Percentiles rank a stretch among this genome's conserved stretches.
Conservation (phyloP, 2,797 vertebrate genomes). For the Dermochelys coriacea region DNA sequence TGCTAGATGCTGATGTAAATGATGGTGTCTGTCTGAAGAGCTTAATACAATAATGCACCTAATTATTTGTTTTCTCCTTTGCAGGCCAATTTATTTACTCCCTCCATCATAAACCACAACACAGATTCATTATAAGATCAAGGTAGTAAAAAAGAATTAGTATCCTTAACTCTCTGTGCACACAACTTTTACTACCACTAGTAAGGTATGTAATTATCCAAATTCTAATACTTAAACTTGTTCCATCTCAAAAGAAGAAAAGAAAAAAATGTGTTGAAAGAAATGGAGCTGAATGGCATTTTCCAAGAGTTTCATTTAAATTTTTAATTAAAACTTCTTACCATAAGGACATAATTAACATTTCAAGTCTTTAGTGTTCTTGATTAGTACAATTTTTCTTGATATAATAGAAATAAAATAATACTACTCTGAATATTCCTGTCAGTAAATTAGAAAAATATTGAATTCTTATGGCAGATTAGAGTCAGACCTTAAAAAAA, state of each 20-base stretch:
- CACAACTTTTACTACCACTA: not conserved
- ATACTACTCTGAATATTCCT: not conserved
- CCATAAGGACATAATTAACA: accelerated
- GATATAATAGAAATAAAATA: not conserved
- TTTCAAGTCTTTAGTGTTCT: slow-evolving; percentile 34
- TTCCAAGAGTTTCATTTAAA: not conserved
- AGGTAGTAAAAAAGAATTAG: slow-evolving; percentile 10
- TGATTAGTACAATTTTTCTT: not conserved
- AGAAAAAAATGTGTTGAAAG: slow-evolving; percentile 4
- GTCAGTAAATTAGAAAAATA: slow-evolving; percentile 41
- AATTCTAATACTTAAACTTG: slow-evolving; percentile 22
- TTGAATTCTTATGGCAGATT: slow-evolving; percentile 41
- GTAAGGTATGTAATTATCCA: not conserved
- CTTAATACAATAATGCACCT: not conserved
- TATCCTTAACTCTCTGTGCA: not conserved
- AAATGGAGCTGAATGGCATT: slow-evolving; percentile 15
- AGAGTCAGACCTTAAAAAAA: not conserved
- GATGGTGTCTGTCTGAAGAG: not conserved
- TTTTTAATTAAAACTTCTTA: not conserved
- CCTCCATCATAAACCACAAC: not conserved
- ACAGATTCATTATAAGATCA: slow-evolving; percentile 1
- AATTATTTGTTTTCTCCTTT: not conserved
- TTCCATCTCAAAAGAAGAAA: slow-evolving; percentile 38
- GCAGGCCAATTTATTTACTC: not conserved
- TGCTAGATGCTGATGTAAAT: not conserved